Base-by-base conservation (phyloP, 2,797 vertebrate genomes). In the Gymnoscopelus braueri region DNA sequence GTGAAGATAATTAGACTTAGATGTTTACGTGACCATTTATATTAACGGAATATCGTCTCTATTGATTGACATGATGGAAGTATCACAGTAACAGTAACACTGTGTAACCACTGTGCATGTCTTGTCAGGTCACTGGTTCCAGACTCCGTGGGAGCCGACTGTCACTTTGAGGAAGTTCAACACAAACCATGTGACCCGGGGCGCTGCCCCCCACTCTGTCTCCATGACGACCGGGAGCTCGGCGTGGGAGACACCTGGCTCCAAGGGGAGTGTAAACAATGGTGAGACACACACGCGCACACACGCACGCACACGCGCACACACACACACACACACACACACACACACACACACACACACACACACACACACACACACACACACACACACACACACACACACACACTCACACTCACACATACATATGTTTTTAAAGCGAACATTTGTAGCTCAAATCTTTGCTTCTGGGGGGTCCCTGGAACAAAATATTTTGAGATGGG, bases 211-310 rank as follows among this genome's bases (percentile, higher is more conserved):
- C 91, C 94, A 0, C 91, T 97, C 56, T 98, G 96, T 84, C 82
- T 93, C 55, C 93, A 89, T 14, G 87, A 87, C 2, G 44, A 85
- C 65, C 88, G 10, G 19, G 91, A 94, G 15, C 84, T 84, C 35
- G 50, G 47, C 1, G 86, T 97, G 63, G 96, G 96, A 19, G 94
- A 95, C 89, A 93, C 88, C 19, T 98, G 96, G 96, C 80, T 93
- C 14, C 90, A 90, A 49, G 96, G 95, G 2, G 94, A 95, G 74
- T 97, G 96, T 77, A 85, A 94, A 87, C 95, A 94, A 73, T 97
- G 96, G 96, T 98, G 78, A 93, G 94, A 14, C 32, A 59, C 29
- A 15, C 11, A 79, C 29, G n/a, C 39, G 24, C 14, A 44, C 23
- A 39, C 51, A 49, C 19, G 49, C 1, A 4, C 10, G 13, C 19